These are phyloP conservation scores for Drosophila lini DNA, from an alignment of 1,140 invertebrate species.

Conservation along the genomic window DNA sequence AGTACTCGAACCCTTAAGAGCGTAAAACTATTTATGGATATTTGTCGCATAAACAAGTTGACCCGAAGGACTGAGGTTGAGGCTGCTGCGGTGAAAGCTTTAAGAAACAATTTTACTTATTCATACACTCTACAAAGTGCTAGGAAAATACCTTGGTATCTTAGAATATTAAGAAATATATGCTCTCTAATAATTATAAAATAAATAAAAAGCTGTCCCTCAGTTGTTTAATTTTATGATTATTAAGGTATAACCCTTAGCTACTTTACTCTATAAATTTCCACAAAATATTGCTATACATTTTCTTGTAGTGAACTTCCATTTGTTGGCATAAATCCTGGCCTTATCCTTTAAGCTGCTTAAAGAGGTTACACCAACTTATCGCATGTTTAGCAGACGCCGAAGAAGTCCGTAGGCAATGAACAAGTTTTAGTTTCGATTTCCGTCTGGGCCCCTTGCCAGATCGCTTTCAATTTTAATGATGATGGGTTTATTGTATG, in stretches of 20 bases:
- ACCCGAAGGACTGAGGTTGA: conserved; percentile 48
- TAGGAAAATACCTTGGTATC: neutral
- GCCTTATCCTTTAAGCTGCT: conserved; percentile 62
- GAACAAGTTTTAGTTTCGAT: conserved; percentile 44
- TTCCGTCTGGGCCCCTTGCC: conserved; percentile 9
- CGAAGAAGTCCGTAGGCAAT: conserved; percentile 12
- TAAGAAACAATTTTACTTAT: conserved; percentile 44
- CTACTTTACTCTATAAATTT: neutral
- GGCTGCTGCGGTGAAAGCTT: conserved; percentile 42
- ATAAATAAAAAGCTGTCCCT: too few species aligned
- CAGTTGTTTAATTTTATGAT: neutral
- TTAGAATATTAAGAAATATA: neutral
- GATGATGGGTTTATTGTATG: conserved; percentile 58
- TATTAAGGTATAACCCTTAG: neutral
- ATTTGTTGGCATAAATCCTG: conserved; percentile 38
- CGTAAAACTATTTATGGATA: conserved; percentile 81
- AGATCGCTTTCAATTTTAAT: conserved; percentile 55
- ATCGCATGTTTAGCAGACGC: conserved; percentile 63
- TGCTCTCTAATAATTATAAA: neutral
- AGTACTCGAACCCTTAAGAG: conserved; percentile 57
- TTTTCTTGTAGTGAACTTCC: conserved; percentile 15
- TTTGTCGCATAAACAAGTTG: conserved; percentile 77
- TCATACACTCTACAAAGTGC: neutral
- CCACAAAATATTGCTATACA: too few species aligned
- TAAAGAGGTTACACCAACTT: conserved; percentile 60